phyloP scores from a whole-genome alignment of 2,113 vertebrate genomes.

The Microcebus griseorufus region DNA sequence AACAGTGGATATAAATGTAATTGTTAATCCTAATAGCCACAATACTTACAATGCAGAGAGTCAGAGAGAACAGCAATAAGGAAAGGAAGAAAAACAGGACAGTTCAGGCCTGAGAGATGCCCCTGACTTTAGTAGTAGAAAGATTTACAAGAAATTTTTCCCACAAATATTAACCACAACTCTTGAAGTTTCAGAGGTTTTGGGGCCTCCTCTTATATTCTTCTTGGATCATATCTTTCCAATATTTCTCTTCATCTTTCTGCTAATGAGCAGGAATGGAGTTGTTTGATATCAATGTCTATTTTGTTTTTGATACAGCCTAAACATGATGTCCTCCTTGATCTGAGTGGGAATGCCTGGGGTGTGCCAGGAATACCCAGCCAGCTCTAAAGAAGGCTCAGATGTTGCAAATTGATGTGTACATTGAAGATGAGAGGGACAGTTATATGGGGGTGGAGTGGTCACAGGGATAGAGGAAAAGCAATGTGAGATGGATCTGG shows the following conservation, averaged over 20 bases:
- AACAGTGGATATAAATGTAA: not conserved
- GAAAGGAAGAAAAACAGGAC: not conserved
- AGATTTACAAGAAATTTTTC: not conserved
- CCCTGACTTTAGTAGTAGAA: not conserved
- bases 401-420: not conserved
- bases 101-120: not conserved
- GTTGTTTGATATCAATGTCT: not conserved
- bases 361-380: not conserved
- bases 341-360: not conserved
- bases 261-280: not conserved
- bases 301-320: not conserved
- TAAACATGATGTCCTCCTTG: not conserved
- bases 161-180: not conserved
- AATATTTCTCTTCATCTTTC: not conserved
- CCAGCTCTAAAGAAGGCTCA: not conserved
- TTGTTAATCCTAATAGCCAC: not conserved
- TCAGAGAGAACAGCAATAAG: not conserved
- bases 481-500: not conserved
- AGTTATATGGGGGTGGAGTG: not conserved
- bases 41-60: not conserved
- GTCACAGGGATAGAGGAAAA: not conserved
- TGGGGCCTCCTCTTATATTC: not conserved
- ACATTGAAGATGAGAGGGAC: not conserved
- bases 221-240: not conserved
- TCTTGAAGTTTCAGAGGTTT: not conserved